A percentile compares a stretch with the other conserved stretches of the same genome.
These are phyloP conservation scores for Arothron firmamentum DNA, from an alignment of 2,113 vertebrate species.

Conservation along the genomic window DNA sequence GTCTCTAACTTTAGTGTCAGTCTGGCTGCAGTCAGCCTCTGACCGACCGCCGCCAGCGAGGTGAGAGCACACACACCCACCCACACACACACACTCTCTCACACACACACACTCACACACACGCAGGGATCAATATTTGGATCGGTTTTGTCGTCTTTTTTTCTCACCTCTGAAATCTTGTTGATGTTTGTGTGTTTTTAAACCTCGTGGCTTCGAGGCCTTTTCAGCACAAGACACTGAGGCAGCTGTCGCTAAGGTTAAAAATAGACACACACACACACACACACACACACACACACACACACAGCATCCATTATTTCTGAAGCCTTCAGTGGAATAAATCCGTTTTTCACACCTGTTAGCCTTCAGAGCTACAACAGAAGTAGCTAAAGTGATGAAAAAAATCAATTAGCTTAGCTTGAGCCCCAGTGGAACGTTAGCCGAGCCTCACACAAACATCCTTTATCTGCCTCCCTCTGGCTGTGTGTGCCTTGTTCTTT, in stretches of 20 bases:
- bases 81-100: slow-evolving; percentile 2
- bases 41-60: slow-evolving; percentile 12
- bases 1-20: slow-evolving; percentile 45
- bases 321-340: too few relatives aligned
- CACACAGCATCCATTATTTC: too few relatives aligned
- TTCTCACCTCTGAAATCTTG: slow-evolving; percentile 14
- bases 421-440: too few relatives aligned
- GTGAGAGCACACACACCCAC: slow-evolving; percentile 37
- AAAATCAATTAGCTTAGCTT: too few relatives aligned
- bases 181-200: background rate
- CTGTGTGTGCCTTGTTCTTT: too few relatives aligned
- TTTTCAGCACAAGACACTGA: slow-evolving; percentile 12
- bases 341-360: too few relatives aligned
- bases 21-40: background rate
- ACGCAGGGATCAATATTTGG: background rate
- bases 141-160: slow-evolving; percentile 8
- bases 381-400: too few relatives aligned
- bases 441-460: too few relatives aligned
- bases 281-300: too few relatives aligned
- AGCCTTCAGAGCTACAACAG: too few relatives aligned
- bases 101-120: background rate
- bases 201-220: slow-evolving; percentile 1
- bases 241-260: slow-evolving; percentile 49
- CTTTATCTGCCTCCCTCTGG: too few relatives aligned
- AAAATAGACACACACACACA: slow-evolving; percentile 45